Base-by-base conservation (phyloP, 2,888 invertebrate genomes). In the Spatulosminthurus flaviceps region DNA sequence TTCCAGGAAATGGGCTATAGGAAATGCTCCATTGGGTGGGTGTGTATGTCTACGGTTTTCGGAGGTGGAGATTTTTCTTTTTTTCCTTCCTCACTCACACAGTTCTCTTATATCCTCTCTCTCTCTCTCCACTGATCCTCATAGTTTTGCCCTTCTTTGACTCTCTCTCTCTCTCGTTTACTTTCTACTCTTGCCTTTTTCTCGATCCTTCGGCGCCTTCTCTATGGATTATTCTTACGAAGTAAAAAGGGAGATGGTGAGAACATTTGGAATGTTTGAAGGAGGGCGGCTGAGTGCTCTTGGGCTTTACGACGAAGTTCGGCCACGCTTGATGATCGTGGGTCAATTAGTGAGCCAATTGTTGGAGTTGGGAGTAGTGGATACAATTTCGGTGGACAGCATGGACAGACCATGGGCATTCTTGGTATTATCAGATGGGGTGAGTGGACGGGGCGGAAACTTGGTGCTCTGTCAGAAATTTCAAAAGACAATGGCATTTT, bases 221-320 rank as follows among this genome's bases (percentile, higher is more conserved):
- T 21, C 61, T 72, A 74, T 74, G 74, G 67, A 60, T 51, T 69
- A 60, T 22, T 69, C 69, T 75, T 74, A 29, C 78, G 78, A 42
- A 78, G 66, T 69, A 78, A 66, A 66, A 78, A 73, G 22, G 73
- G 78, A 51, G 78, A 78, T 64, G 73, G 73, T 73, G 73, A 72
- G 66, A 82, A 83, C 79, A 89, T 91, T 85, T 93, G 93, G 71
- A 94, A 88, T 51, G 92, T 92, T 87, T 94, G 93, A 75, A 94
- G 88, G 28, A 95, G 88, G 0, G 96, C 96, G 0, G 97, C 96
- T 0, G 96, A 95, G 88, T 97, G 97, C 87, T 97, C 97, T 88
- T 97, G 95, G 0, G 97, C 97, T 87, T 96, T 96, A 77, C 97
- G 91, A 9, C 97, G 90, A 66, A 97, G 90, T 86, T 97, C 97